phyloP scores from a whole-genome alignment of 2,797 vertebrate species.

The Sarcoramphus papa region DNA sequence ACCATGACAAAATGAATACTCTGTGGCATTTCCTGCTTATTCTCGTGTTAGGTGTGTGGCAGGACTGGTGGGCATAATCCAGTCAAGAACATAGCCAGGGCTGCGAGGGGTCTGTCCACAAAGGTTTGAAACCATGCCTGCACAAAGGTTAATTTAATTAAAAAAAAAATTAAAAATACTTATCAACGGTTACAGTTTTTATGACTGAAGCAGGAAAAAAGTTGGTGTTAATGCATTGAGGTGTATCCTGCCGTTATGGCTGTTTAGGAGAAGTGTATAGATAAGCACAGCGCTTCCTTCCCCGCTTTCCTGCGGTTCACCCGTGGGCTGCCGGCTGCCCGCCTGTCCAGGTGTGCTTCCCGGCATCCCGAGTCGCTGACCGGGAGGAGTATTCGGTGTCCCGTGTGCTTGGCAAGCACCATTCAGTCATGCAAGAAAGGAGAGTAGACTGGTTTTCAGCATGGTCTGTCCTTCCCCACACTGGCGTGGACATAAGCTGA shows the following conservation, averaged over 20 bases:
- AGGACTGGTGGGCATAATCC: neutral
- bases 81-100: too few species aligned
- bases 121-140: neutral
- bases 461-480: neutral
- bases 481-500: neutral
- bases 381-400: fast-evolving
- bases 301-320: neutral
- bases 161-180: neutral
- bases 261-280: neutral
- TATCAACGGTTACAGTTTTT: neutral
- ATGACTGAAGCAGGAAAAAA: neutral
- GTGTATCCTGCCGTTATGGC: neutral
- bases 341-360: neutral
- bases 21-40: neutral
- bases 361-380: fast-evolving
- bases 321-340: fast-evolving
- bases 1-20: neutral
- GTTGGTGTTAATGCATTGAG: neutral
- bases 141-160: neutral
- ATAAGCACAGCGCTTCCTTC: neutral
- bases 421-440: neutral
- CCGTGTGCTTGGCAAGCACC: neutral
- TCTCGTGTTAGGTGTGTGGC: neutral
- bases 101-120: fast-evolving
- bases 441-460: neutral